Conservation (phyloP, 2,113 vertebrate genomes). For the Egretta garzetta region DNA sequence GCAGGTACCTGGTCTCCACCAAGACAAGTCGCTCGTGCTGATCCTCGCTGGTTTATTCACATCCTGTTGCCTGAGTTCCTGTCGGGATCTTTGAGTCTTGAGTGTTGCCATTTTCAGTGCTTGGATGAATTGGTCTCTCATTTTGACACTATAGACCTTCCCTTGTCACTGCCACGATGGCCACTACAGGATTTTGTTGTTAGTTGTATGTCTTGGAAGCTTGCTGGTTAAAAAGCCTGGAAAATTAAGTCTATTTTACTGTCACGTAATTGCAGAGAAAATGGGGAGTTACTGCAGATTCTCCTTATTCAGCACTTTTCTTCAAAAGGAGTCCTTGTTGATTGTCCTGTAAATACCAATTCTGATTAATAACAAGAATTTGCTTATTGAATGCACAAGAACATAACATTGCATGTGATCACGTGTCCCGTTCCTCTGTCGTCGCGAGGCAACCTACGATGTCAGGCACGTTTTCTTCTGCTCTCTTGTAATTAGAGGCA, state of each 20-base stretch:
- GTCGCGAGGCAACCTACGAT: rapidly evolving
- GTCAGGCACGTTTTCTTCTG: not conserved
- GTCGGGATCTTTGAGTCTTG: not conserved
- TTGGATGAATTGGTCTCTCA: not conserved
- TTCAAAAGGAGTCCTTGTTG: not conserved
- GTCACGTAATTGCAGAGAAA: not conserved
- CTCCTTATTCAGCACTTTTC: not conserved
- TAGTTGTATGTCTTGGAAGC: not conserved
- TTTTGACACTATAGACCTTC: not conserved
- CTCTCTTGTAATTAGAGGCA: not conserved
- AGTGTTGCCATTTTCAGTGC: not conserved
- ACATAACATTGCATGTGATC: rapidly evolving
- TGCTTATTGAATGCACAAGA: not conserved
- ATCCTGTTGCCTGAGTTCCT: too few relatives aligned
- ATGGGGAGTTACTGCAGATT: not conserved
- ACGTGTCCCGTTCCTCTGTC: not conserved
- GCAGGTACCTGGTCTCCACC: not conserved
- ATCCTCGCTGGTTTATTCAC: not conserved
- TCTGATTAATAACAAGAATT: not conserved
- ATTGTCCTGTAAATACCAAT: not conserved
- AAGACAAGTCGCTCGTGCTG: rapidly evolving
- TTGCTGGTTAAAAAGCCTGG: not conserved
- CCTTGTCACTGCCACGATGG: not conserved
- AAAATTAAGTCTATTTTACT: not conserved
- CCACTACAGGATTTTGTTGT: not conserved